A percentile compares a stretch with the other conserved stretches of the same genome.
phyloP scores from a whole-genome alignment of 2,888 invertebrate species.

The Ganaspis brasiliensis region DNA sequence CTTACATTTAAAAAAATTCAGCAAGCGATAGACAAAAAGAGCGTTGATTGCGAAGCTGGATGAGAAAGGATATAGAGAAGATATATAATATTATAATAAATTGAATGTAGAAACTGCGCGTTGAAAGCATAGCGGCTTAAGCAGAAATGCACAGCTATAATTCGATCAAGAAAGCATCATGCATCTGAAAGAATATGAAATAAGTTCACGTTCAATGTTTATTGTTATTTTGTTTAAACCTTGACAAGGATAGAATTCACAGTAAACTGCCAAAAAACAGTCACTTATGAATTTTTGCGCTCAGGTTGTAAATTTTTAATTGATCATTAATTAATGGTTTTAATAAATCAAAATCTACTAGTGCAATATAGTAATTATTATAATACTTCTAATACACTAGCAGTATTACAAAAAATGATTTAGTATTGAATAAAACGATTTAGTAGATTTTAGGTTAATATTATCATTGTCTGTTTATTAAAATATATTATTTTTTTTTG shows the following conservation, averaged over 20 bases:
- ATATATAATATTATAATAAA: conserved; percentile 44
- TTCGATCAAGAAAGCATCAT: conserved; percentile 78
- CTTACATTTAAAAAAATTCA: conserved; percentile 68
- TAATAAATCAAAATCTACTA: no score
- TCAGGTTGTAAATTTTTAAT: conserved; percentile 5
- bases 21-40: conserved; percentile 68
- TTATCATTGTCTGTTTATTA: no score
- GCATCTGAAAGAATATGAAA: conserved; percentile 79
- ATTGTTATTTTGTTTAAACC: conserved; percentile 14
- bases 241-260: not conserved
- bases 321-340: not conserved
- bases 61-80: conserved; percentile 57
- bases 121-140: conserved; percentile 80
- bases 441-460: no score
- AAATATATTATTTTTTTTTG: no score
- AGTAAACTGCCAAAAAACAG: not conserved
- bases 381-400: no score
- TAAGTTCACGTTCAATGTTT: conserved; percentile 66
- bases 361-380: no score
- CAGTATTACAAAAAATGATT: no score
- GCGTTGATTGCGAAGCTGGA: conserved; percentile 68
- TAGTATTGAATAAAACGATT: no score
- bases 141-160: conserved; percentile 76
- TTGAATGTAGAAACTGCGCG: conserved; percentile 69
- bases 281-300: conserved; percentile 6